A percentile compares a stretch with the other conserved stretches of the same genome.
These are phyloP conservation scores for Zygothrica quintamaculata DNA, from an alignment of 2,888 invertebrate genomes.

Conservation along the genomic window DNA sequence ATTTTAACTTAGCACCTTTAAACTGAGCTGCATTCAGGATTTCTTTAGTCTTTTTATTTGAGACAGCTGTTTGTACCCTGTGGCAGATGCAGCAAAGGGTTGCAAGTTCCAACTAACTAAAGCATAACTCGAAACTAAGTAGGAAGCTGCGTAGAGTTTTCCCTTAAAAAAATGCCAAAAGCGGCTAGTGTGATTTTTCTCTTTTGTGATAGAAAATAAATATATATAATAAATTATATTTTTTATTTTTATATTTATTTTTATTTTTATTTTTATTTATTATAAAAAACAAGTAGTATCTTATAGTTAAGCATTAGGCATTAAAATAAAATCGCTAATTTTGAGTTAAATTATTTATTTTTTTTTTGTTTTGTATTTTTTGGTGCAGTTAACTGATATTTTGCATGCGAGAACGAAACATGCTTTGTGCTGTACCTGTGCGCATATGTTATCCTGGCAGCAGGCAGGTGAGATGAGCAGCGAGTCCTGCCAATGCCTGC, in stretches of 20 bases:
- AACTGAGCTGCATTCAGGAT: constrained; percentile 45
- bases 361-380: constrained; percentile 24
- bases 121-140: too few relatives aligned
- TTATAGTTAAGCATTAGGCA: too few relatives aligned
- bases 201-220: too few relatives aligned
- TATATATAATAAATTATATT: too few relatives aligned
- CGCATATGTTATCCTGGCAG: constrained; percentile 76
- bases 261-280: too few relatives aligned
- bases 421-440: constrained; percentile 48
- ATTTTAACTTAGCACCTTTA: constrained; percentile 58
- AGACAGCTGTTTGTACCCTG: constrained; percentile 48
- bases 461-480: constrained; percentile 45
- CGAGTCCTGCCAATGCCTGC: constrained; percentile 15
- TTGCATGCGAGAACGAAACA: constrained; percentile 41
- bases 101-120: not conserved
- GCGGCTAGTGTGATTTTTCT: too few relatives aligned
- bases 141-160: too few relatives aligned
- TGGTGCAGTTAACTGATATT: constrained; percentile 71
- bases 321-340: too few relatives aligned
- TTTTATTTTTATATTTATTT: too few relatives aligned
- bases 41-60: constrained; percentile 14
- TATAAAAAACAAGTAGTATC: too few relatives aligned
- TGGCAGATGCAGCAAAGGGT: not conserved
- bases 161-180: too few relatives aligned
- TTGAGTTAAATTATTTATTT: too few relatives aligned